phyloP scores from a whole-genome alignment of 2,113 vertebrate species.

The Saimiri boliviensis region DNA sequence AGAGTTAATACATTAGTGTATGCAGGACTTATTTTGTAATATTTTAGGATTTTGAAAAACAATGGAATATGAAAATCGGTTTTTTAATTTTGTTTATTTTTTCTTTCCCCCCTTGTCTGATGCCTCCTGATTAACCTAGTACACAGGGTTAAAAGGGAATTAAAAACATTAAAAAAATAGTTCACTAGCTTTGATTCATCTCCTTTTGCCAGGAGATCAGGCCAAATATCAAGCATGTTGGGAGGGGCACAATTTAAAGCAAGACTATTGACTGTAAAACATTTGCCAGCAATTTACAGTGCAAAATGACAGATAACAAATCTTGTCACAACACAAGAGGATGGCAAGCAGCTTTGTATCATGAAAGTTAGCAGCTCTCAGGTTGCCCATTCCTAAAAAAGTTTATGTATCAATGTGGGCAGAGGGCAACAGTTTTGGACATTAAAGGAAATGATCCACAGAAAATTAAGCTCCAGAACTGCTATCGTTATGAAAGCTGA shows the following conservation, averaged over 20 bases:
- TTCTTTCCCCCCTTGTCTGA: not conserved
- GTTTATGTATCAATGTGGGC: constrained; percentile 54
- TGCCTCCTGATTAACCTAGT: constrained; percentile 84
- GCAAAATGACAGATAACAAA: constrained; percentile 77
- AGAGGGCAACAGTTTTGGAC: constrained; percentile 52
- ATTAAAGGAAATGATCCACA: constrained; percentile 53
- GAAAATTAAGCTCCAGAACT: constrained; percentile 62
- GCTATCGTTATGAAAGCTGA: constrained; percentile 61
- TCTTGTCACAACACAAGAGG: constrained; percentile 69
- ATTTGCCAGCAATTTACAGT: constrained; percentile 78
- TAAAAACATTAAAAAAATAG: constrained; percentile 81
- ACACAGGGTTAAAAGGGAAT: constrained; percentile 85
- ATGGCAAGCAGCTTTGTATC: constrained; percentile 77
- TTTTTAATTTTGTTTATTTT: constrained; percentile 28
- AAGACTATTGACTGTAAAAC: constrained; percentile 83
- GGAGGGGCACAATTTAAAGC: constrained; percentile 90
- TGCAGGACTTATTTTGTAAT: constrained; percentile 46
- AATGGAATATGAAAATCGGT: constrained; percentile 32
- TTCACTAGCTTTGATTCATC: constrained; percentile 85
- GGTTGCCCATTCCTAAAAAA: constrained; percentile 67
- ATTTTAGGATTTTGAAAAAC: constrained; percentile 76
- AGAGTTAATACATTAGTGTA: constrained; percentile 53
- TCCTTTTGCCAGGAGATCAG: constrained; percentile 91
- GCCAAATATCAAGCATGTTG: constrained; percentile 92
- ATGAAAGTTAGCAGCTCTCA: constrained; percentile 58